Evolutionary conservation across 1,140 invertebrate species (phyloP), one percentile per base, ranked within the genome.

Genomic region (Maconellicoccus hirsutus): DNA sequence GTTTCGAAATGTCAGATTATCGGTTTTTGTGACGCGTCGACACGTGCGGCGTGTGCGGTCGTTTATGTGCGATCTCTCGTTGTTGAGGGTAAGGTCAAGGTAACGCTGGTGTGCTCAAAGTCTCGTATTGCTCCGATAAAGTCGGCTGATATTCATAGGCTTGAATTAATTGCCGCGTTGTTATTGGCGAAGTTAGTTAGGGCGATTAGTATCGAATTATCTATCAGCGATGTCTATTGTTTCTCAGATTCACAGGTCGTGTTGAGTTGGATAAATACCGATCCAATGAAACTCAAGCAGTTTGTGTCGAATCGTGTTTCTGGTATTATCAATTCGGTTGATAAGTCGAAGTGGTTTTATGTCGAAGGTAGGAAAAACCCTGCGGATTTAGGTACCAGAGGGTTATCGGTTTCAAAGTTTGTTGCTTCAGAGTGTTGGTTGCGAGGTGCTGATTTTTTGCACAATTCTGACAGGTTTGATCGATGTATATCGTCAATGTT

Each of bases 141-240:
- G 72, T 70, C 26, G 19, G 38, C 76, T 1, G 73, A 78, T 7
- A 77, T 81, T 23, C 79, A 79, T 0, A 19, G 77, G 52, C 70
- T 81, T 61, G 80, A 81, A 74, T 73, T 81, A 6, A 76, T 72
- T 22, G 79, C 75, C n/a, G 79, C 80, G 1, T 22, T 77, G 14
- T 25, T 80, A 14, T 73, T 77, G 1, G 74, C 74, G 10, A 25
- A 73, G 63, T 69, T 77, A 33, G 33, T 72, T 8, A 1, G 27
- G 0, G 16, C 38, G 1, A 69, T 74, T 0, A 69, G 69, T 61
- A 23, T 26, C 4, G 59, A 72, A 0, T 66, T 74, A 10, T 25
- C 29, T 8, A 16, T 74, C 0, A 8, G 59, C 12, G 59, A 72
- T 23, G 10, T 70, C 1, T 72, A 66, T 7, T 74, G 69, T 33